A percentile compares a stretch with the other conserved stretches of the same genome.
phyloP scores from a whole-genome alignment of 2,888 invertebrate species.

The Julus scanicus region DNA sequence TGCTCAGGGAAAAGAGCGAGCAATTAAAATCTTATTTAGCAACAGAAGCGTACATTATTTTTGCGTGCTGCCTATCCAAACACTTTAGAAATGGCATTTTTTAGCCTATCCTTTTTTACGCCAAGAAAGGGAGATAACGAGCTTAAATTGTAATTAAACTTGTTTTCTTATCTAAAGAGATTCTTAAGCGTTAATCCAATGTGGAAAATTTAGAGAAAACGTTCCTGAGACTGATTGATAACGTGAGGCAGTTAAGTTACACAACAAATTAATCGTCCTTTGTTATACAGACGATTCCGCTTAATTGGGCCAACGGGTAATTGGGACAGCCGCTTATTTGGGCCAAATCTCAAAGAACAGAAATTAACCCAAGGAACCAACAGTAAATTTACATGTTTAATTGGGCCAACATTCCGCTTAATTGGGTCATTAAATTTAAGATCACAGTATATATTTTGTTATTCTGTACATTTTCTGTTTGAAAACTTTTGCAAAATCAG shows the following conservation, averaged over 20 bases:
- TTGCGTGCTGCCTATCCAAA: neutral
- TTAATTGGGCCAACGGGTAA: too few species aligned
- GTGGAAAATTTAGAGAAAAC: neutral
- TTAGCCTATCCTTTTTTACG: neutral
- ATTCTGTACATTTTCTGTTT: too few species aligned
- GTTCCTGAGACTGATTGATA: constrained; percentile 20
- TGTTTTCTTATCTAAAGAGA: constrained; percentile 35
- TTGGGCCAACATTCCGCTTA: too few species aligned
- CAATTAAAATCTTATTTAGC: constrained; percentile 42
- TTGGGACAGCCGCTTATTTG: too few species aligned
- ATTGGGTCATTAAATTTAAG: too few species aligned
- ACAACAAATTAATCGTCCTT: neutral
- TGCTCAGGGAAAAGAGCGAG: neutral
- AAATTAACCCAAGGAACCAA: too few species aligned
- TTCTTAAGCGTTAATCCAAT: constrained; percentile 18
- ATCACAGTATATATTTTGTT: too few species aligned
- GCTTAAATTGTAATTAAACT: constrained; percentile 34
- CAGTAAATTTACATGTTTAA: too few species aligned
- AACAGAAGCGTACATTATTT: constrained; percentile 29
- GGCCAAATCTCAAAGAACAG: too few species aligned
- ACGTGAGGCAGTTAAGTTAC: neutral
- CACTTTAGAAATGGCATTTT: constrained; percentile 6
- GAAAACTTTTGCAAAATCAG: too few species aligned
- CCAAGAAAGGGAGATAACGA: neutral
- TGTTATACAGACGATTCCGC: neutral